Evolutionary conservation across 2,888 invertebrate species (phyloP), one percentile per base, ranked within the genome.

Genomic region (Netelia inedita): DNA sequence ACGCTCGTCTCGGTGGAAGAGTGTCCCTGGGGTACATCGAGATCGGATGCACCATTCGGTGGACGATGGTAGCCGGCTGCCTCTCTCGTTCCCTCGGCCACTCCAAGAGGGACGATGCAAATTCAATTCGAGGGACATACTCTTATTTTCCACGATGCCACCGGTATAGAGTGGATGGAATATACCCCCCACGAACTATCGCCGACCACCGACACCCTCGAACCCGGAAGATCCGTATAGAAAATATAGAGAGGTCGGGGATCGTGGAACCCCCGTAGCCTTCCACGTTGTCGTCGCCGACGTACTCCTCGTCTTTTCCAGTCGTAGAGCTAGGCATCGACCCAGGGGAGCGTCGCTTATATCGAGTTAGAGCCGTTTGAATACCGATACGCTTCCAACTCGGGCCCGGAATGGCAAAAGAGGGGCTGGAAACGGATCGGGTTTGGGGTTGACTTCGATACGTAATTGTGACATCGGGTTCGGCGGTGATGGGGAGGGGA

Each of bases 331-430:
- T 72, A 87, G 90, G 87, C 85, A 89, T 90, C 82, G 91, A 89
- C 91, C 86, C 63, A 41, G 79, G 92, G 92, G 93, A 92, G 86
- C 87, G 81, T 82, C 92, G 91, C 90, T 93, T 92, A 91, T 92
- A 93, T 93, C 93, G 93, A 93, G 92, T 93, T 92, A 93, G 91
- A 90, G 89, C 88, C 92, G 92, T 93, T 93, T 93, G 93, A 93
- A 93, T 93, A 93, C 90, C 91, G 91, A 91, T 85, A 79, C 63
- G 50, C 59, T 28, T 28, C 21, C n/a, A 72, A 53, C 71, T 66
- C 14, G 46, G 41, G n/a, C 35, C 63, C 19, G 66, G 43, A 41
- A 59, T 66, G 43, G 14, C 19, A 19, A 63, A 71, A 50, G 79
- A 50, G 55, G 55, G 55, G 55, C 19, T 55, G 55, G 5, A 35